Evolutionary conservation across 2,113 vertebrate species (phyloP), one percentile per base, ranked within the genome.

Genomic region (Progne subis): DNA sequence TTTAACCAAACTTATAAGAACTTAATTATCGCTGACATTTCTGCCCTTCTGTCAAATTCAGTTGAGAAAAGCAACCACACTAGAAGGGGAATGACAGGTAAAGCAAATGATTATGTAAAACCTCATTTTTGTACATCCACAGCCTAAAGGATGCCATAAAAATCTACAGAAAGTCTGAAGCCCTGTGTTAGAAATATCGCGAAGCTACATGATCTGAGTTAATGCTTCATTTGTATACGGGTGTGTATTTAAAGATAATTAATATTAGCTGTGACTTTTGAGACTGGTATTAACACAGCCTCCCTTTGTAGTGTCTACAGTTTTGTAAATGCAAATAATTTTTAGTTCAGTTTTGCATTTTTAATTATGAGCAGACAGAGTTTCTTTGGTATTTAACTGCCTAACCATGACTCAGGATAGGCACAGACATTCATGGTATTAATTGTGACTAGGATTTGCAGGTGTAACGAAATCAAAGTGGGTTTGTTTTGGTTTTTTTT

Each of bases 201-300:
- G 2, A 74, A 74, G 64, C 28, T 34, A 41, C n/a, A 26, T 23
- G 64, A 83, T 87, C 80, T 11, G 28, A 96, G 82, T 67, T 75
- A 90, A 46, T 79, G 72, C 29, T 92, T 92, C 88, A 68, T 94
- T 88, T 93, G 83, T 96, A 65, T 71, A 93, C 0, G 5, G 65
- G 52, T 96, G 65, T 84, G 61, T 94, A 86, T 92, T 97, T 94
- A 97, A 96, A 93, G 94, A 94, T 94, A 93, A 96, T 92, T 96
- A 88, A 95, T 92, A 96, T 81, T 95, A 93, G 72, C 82, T 88
- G 82, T 92, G 93, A 83, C 86, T 96, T 94, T 94, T 94, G 93
- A 96, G 92, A 52, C 90, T 90, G 76, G 41, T 90, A 95, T 95
- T 93, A 92, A 81, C 90, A 92, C 76, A 92, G 79, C 26, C 72